Percentiles rank a stretch among this genome's conserved stretches.
Conservation (phyloP, 2,113 vertebrate genomes). For the Macaca mulatta region DNA sequence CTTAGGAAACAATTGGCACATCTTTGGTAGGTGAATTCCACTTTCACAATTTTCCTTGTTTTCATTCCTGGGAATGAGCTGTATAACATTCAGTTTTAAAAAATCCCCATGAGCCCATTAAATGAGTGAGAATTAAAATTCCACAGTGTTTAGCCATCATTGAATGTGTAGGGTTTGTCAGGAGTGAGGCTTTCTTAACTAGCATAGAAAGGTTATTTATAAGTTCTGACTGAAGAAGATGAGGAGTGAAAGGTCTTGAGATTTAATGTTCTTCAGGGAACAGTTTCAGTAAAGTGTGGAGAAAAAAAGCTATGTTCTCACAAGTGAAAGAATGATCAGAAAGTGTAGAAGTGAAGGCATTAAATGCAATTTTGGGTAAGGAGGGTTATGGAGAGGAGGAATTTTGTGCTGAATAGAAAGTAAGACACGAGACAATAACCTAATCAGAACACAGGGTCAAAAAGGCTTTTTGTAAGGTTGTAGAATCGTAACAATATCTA, state of each 20-base stretch:
- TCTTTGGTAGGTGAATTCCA: not conserved
- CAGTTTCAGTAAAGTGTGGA: not conserved
- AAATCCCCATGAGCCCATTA: no score
- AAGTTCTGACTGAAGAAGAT: not conserved
- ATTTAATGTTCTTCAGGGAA: not conserved
- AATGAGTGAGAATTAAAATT: not conserved
- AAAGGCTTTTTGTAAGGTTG: not conserved
- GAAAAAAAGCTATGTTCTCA: not conserved
- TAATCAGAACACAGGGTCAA: not conserved
- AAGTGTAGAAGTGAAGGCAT: not conserved
- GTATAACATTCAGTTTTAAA: not conserved
- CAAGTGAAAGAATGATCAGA: not conserved
- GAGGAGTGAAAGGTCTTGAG: not conserved
- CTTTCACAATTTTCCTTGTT: not conserved
- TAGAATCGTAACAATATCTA: not conserved
- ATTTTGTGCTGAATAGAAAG: not conserved
- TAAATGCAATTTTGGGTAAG: not conserved
- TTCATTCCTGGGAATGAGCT: not conserved
- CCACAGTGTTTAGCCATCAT: not conserved
- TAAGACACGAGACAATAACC: not conserved
- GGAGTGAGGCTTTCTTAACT: not conserved
- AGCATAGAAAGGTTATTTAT: not conserved
- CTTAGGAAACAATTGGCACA: not conserved
- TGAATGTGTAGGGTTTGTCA: not conserved
- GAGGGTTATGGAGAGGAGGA: not conserved